phyloP scores from a whole-genome alignment of 2,113 vertebrate genomes.

The Scartelaos histophorus region DNA sequence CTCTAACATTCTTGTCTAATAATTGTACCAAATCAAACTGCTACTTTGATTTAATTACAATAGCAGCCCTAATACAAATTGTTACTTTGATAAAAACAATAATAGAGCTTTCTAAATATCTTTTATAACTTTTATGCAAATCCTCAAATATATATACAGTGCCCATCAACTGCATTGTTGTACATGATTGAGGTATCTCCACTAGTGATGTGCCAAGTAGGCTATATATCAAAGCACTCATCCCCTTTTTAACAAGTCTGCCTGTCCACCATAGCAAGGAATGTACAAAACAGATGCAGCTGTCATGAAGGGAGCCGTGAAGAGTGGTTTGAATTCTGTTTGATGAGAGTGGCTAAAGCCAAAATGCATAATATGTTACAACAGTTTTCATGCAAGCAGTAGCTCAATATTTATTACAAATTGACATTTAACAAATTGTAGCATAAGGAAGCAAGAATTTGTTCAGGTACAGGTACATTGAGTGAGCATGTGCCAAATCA shows the following conservation, averaged over 20 bases:
- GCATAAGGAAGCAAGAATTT: neutral
- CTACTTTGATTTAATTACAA: too few species aligned
- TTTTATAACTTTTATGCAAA: neutral
- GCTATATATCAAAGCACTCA: constrained; percentile 64
- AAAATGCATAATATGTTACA: neutral
- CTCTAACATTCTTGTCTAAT: constrained; percentile 10
- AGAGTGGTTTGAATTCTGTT: constrained; percentile 40
- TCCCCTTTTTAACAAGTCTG: constrained; percentile 62
- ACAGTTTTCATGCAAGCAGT: neutral
- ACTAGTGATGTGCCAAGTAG: constrained; percentile 43
- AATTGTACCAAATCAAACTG: too few species aligned
- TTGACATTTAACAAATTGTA: neutral
- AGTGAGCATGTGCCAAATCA: neutral
- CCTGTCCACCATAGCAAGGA: constrained; percentile 46
- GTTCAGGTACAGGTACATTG: neutral
- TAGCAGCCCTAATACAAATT: too few species aligned
- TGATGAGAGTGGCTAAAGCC: constrained; percentile 38
- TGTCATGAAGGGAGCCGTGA: constrained; percentile 40
- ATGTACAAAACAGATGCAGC: constrained; percentile 73
- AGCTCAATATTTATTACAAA: neutral
- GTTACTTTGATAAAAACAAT: too few species aligned
- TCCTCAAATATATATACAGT: neutral
- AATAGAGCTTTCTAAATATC: neutral
- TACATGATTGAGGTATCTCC: constrained; percentile 45
- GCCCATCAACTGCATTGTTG: constrained; percentile 34